Evolutionary conservation across 1,140 invertebrate genomes (phyloP).

Genomic region (Phenacoccus solenopsis): DNA sequence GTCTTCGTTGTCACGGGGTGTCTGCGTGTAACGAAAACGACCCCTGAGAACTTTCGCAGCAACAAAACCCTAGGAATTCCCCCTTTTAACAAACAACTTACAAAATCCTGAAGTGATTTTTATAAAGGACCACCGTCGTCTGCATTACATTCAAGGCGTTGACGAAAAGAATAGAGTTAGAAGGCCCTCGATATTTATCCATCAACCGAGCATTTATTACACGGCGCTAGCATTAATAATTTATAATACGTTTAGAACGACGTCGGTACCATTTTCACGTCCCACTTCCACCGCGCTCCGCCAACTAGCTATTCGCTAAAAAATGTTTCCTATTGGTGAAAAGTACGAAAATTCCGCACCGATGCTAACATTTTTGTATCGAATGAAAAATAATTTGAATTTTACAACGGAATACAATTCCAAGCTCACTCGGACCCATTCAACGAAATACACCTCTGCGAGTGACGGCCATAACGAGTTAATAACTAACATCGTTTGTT

Average conservation of each 20-base stretch:
- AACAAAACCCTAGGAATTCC: neutral
- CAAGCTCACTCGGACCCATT: too few species aligned
- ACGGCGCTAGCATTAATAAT: neutral
- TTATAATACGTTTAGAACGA: neutral
- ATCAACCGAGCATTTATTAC: neutral
- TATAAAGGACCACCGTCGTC: neutral
- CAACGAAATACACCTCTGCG: too few species aligned
- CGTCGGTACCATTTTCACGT: too few species aligned
- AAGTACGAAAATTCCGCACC: too few species aligned
- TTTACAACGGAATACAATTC: too few species aligned
- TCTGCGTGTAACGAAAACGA: neutral
- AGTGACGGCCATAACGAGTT: too few species aligned
- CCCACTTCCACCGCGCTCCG: too few species aligned
- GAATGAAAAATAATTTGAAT: too few species aligned
- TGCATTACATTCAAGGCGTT: neutral
- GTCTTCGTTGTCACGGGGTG: neutral
- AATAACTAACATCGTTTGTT: too few species aligned
- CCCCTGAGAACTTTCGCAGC: neutral
- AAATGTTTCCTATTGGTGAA: too few species aligned
- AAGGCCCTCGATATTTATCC: neutral
- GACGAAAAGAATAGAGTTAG: neutral
- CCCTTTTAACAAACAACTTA: neutral
- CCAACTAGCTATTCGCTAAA: too few species aligned
- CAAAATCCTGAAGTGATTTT: constrained; percentile 2
- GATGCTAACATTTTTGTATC: too few species aligned